Conservation (phyloP, 2,888 invertebrate species). For the Drosophila lutescens region DNA sequence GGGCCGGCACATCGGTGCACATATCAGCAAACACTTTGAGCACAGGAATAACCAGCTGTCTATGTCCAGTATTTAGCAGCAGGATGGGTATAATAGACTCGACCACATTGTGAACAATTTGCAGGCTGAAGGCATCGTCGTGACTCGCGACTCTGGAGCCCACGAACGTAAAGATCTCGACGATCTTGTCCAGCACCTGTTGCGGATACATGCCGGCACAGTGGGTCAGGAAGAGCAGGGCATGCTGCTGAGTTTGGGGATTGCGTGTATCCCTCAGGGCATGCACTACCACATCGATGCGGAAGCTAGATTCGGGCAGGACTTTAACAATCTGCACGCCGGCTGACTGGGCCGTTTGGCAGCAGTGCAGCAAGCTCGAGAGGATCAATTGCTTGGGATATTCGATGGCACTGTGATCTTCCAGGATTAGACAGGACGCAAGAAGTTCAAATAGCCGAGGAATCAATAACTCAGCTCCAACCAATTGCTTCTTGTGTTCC, state of each 20-base stretch:
- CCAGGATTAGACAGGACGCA: conserved; percentile 91
- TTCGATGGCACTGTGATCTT: conserved; percentile 92
- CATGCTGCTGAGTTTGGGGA: conserved; percentile 98
- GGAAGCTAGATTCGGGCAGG: conserved; percentile 84
- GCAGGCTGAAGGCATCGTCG: conserved; percentile 97
- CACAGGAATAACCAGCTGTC: conserved; percentile 87
- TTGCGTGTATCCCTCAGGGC: conserved; percentile 95
- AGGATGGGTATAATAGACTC: conserved; percentile 95
- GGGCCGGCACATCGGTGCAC: conserved; percentile 95
- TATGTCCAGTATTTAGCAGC: conserved; percentile 84
- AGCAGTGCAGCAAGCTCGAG: conserved; percentile 90
- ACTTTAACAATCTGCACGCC: conserved; percentile 84
- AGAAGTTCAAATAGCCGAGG: conserved; percentile 91
- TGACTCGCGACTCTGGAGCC: conserved; percentile 96
- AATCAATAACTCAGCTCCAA: conserved; percentile 88
- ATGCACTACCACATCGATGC: conserved; percentile 87
- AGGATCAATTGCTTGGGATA: conserved; percentile 95
- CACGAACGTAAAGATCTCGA: conserved; percentile 99
- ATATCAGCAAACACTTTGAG: conserved; percentile 96
- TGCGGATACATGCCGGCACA: conserved; percentile 92
- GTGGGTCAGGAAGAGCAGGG: conserved; percentile 92
- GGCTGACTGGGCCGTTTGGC: conserved; percentile 86
- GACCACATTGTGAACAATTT: conserved; percentile 95
- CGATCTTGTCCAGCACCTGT: conserved; percentile 95
- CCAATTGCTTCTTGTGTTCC: conserved; percentile 93